These are phyloP conservation scores for Tetrao urogallus DNA, from an alignment of 2,113 vertebrate genomes.

Conservation along the genomic window DNA sequence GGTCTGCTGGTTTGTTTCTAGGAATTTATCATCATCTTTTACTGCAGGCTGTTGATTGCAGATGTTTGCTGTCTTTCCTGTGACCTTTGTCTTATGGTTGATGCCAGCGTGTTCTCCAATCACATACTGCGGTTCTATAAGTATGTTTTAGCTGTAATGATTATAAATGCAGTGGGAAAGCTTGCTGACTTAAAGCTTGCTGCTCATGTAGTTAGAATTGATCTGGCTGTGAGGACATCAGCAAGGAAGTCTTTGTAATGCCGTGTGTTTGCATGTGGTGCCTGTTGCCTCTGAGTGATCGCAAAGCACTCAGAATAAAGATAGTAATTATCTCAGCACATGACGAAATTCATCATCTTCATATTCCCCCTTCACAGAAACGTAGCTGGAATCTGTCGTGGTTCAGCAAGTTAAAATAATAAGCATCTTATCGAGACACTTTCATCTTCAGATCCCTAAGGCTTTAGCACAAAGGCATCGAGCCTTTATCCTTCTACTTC, in stretches of 20 bases:
- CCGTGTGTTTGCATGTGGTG: background rate
- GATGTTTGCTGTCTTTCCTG: conserved; percentile 4
- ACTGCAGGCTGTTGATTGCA: background rate
- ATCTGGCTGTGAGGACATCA: background rate
- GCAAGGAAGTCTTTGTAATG: background rate
- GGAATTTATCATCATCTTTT: conserved; percentile 3
- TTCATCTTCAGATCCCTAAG: background rate
- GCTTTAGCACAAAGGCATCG: background rate
- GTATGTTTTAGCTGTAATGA: background rate
- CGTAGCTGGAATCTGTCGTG: background rate
- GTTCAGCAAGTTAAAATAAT: background rate
- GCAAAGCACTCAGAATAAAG: background rate
- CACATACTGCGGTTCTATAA: background rate
- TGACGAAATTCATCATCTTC: background rate
- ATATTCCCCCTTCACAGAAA: background rate
- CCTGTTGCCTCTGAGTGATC: background rate
- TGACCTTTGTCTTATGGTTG: conserved; percentile 27
- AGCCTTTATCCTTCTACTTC: background rate
- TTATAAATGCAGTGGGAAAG: background rate
- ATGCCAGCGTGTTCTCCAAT: background rate
- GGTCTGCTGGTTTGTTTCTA: background rate
- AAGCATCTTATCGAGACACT: background rate
- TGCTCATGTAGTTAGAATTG: background rate
- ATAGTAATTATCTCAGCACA: background rate
- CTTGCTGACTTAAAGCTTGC: background rate